Percentiles rank a stretch among this genome's conserved stretches.
Evolutionary conservation across 1,140 invertebrate species (phyloP).

Genomic region (Scaptomyza montana): DNA sequence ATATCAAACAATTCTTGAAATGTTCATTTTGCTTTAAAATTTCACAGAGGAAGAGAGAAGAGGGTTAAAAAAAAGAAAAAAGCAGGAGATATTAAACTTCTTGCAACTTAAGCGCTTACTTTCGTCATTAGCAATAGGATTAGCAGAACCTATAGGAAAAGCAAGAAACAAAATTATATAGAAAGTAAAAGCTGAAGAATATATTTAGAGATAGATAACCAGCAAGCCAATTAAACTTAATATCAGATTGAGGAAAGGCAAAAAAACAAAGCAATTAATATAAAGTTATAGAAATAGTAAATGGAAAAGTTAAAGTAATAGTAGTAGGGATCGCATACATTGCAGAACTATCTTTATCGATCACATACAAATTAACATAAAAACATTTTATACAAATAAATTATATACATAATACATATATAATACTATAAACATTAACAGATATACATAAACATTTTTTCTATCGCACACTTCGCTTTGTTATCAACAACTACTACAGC

Average conservation of each 20-base stretch:
- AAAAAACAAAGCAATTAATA: conserved; percentile 46
- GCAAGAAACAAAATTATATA: neutral
- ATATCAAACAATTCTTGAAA: conserved; percentile 62
- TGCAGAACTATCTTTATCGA: conserved; percentile 32
- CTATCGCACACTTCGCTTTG: conserved; percentile 16
- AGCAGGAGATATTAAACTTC: neutral
- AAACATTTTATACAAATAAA: conserved; percentile 63
- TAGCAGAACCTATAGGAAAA: conserved; percentile 13
- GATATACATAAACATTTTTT: conserved; percentile 52
- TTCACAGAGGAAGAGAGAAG: neutral
- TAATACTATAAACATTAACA: conserved; percentile 63
- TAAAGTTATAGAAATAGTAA: too few species aligned
- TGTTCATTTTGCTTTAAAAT: conserved; percentile 29
- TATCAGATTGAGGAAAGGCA: conserved; percentile 9
- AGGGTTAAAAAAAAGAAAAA: too few species aligned
- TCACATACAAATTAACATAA: conserved; percentile 63
- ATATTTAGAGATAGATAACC: conserved; percentile 20
- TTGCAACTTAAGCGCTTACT: conserved; percentile 41
- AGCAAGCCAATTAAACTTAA: conserved; percentile 60
- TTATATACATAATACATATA: conserved; percentile 49
- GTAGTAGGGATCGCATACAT: conserved; percentile 10
- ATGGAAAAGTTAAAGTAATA: conserved; percentile 4
- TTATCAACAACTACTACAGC: conserved; percentile 17
- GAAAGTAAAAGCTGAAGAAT: conserved; percentile 22
- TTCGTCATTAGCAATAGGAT: conserved; percentile 38